Evolutionary conservation across 1,140 invertebrate species (phyloP).

Genomic region (Pachypsylla venusta): DNA sequence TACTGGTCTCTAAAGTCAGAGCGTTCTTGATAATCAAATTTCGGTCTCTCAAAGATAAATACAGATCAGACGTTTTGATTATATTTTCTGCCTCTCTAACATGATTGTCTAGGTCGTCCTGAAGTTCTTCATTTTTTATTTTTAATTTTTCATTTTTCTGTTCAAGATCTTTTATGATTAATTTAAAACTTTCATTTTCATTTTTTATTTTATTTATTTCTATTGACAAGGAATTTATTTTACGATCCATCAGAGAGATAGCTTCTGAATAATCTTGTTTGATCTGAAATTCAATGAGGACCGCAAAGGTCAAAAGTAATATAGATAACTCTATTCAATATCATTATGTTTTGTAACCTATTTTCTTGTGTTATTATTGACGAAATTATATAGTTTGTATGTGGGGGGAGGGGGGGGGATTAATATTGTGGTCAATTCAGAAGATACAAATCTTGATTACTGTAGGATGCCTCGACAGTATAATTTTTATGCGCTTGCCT

Average conservation of each 20-base stretch:
- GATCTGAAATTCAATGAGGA: background rate
- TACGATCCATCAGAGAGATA: background rate
- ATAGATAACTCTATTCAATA: background rate
- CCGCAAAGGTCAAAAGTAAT: background rate
- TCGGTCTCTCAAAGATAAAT: no score
- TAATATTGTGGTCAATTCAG: background rate
- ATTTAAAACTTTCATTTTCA: background rate
- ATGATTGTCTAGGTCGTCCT: no score
- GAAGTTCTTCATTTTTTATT: background rate
- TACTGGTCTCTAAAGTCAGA: no score
- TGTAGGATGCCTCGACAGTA: no score
- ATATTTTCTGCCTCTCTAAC: no score
- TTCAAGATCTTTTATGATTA: background rate
- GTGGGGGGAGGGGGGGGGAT: background rate
- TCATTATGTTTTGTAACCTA: no score
- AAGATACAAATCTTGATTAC: background rate
- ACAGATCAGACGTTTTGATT: no score
- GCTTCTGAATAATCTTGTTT: slow-evolving; percentile 3
- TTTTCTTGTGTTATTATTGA: no score
- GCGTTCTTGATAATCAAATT: no score
- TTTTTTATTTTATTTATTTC: background rate
- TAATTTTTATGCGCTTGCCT: no score
- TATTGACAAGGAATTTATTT: background rate
- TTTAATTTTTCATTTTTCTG: background rate
- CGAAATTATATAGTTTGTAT: background rate